These are phyloP conservation scores for Sebastes elongatus DNA, from an alignment of 2,797 vertebrate species.

Conservation along the genomic window DNA sequence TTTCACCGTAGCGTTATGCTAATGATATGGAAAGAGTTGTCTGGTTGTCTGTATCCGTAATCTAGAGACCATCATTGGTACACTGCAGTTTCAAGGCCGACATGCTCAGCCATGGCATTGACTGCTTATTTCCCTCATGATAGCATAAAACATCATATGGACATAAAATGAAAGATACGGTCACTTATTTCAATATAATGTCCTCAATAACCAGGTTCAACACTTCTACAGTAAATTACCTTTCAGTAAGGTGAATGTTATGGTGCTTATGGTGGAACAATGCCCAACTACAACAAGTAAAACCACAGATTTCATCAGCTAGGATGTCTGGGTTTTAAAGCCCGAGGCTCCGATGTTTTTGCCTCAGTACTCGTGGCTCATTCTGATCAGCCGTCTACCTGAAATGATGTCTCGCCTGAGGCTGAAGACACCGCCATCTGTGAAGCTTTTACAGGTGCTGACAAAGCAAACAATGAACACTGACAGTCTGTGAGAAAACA, in stretches of 20 bases:
- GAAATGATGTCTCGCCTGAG: slow-evolving; percentile 9
- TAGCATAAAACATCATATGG: neutral
- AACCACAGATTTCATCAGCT: neutral
- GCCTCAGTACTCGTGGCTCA: neutral
- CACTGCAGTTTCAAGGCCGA: neutral
- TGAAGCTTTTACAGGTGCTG: slow-evolving; percentile 21
- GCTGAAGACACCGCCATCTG: slow-evolving; percentile 12
- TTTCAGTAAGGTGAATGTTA: neutral
- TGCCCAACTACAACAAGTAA: neutral
- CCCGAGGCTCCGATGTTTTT: neutral
- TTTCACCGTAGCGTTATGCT: too few species aligned
- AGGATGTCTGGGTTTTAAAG: fast-evolving
- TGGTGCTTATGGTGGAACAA: neutral
- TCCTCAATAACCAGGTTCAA: neutral
- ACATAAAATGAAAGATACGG: too few species aligned
- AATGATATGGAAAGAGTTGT: too few species aligned
- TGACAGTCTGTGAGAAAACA: neutral
- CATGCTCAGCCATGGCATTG: neutral
- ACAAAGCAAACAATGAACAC: slow-evolving; percentile 1
- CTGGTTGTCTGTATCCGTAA: too few species aligned
- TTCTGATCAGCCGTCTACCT: slow-evolving; percentile 12
- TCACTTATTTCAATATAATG: too few species aligned
- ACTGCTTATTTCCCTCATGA: neutral
- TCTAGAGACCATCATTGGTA: neutral
- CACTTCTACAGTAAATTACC: neutral